Conservation (phyloP, 2,888 invertebrate genomes). For the Lochmaea crataegi region DNA sequence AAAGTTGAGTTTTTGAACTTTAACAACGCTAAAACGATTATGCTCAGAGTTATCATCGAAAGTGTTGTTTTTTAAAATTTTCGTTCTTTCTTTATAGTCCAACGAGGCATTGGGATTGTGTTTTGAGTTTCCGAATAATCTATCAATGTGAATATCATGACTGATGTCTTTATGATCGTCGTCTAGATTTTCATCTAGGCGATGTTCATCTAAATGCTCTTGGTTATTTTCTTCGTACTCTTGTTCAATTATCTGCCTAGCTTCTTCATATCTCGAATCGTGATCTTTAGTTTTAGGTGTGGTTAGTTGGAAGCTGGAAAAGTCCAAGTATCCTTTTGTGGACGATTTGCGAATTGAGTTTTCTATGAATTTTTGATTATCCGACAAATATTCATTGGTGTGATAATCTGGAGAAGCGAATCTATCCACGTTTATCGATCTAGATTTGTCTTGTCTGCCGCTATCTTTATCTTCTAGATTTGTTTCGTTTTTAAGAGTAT, state of each 20-base stretch:
- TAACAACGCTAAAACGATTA: constrained; percentile 62
- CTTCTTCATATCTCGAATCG: constrained; percentile 68
- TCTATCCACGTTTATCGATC: constrained; percentile 63
- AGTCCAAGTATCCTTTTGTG: constrained; percentile 35
- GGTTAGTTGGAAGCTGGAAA: constrained; percentile 59
- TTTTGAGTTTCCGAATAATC: constrained; percentile 50
- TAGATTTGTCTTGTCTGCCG: constrained; percentile 49
- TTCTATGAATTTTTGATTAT: constrained; percentile 59
- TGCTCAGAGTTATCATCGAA: constrained; percentile 55
- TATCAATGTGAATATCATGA: constrained; percentile 43
- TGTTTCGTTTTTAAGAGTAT: constrained; percentile 37
- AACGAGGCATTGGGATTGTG: constrained; percentile 51
- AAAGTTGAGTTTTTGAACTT: constrained; percentile 66
- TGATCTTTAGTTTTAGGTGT: constrained; percentile 70
- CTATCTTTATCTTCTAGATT: constrained; percentile 21
- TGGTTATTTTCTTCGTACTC: constrained; percentile 58
- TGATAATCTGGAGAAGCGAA: constrained; percentile 68
- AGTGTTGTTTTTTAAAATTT: constrained; percentile 54
- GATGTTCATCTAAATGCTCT: constrained; percentile 36
- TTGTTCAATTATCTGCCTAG: constrained; percentile 69
- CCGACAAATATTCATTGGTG: constrained; percentile 68
- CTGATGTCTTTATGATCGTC: constrained; percentile 44
- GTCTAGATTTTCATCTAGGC: constrained; percentile 38
- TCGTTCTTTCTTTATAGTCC: constrained; percentile 54
- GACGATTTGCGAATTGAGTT: constrained; percentile 45